Base-by-base conservation (phyloP, 2,888 invertebrate species). In the Drosophila kanekoi region DNA sequence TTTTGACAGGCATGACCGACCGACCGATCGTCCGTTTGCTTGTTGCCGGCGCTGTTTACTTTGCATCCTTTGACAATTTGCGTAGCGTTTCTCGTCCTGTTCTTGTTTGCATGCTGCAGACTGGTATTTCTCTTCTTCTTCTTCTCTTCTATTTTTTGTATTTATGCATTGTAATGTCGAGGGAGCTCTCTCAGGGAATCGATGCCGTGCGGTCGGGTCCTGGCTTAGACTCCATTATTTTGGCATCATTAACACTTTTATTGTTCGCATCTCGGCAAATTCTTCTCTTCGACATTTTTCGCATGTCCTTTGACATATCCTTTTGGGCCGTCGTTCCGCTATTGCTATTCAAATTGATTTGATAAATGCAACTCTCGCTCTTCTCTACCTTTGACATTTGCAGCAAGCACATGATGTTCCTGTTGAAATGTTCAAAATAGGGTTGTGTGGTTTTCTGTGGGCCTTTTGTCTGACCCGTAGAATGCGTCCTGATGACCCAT, bases 211-310 rank as follows among this genome's bases (percentile, higher is more conserved):
- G 47, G 14, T 38, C 41, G n/a, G 40, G 23, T 41, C 32, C 40
- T 32, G 65, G 61, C 53, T 67, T 54, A 57, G 51, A 43, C 75
- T 79, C 67, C 76, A 80, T 89, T 84, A 80, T 82, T 82, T 88
- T 75, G 81, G 84, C 83, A 89, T 87, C 90, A 89, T 87, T 87
- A 87, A 89, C 87, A 87, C 87, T 70, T 89, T 65, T 66, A 77
- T 87, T 87, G 87, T 89, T 66, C 65, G 44, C 33, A 32, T 41
- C 48, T 65, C 49, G 28, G 62, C 64, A 23, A 35, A 60, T 67
- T 45, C 61, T 32, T n/a, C 49, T 35, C n/a, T 60, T 43, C 14
- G 28, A 28, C 37, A 18, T 43, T 71, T 59, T 53, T 51, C 37
- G 71, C 65, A 65, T 48, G 16, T 62, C 67, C 75, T 70, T 79